phyloP scores from a whole-genome alignment of 2,113 vertebrate species.

The Fulmarus glacialis region DNA sequence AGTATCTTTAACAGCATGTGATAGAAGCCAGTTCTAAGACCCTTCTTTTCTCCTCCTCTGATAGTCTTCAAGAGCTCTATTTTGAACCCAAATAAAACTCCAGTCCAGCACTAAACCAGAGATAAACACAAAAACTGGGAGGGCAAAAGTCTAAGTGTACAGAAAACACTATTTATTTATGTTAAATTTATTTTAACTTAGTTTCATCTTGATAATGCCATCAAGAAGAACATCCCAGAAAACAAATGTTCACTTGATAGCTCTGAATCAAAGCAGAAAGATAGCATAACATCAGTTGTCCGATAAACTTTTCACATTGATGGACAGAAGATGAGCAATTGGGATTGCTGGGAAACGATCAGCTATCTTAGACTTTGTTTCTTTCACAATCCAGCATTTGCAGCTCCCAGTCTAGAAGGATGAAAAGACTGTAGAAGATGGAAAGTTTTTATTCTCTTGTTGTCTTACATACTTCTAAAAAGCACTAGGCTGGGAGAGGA shows the following conservation, averaged over 20 bases:
- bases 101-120: neutral
- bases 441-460: neutral
- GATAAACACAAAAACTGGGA: neutral
- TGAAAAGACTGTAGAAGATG: neutral
- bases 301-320: neutral
- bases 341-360: neutral
- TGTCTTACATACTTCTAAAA: neutral
- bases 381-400: neutral
- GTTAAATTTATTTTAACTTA: neutral
- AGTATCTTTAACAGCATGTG: neutral
- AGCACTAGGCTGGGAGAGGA: neutral
- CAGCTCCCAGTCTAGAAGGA: neutral
- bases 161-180: neutral
- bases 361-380: neutral
- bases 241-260: neutral
- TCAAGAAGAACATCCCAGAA: neutral
- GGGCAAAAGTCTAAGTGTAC: neutral
- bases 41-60: neutral
- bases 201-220: neutral
- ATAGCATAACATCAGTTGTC: neutral
- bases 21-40: neutral
- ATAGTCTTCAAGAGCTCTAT: neutral
- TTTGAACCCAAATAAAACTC: neutral
- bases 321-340: neutral
- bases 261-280: neutral